Base-by-base conservation (phyloP, 2,113 vertebrate genomes). In the Centrocercus urophasianus region DNA sequence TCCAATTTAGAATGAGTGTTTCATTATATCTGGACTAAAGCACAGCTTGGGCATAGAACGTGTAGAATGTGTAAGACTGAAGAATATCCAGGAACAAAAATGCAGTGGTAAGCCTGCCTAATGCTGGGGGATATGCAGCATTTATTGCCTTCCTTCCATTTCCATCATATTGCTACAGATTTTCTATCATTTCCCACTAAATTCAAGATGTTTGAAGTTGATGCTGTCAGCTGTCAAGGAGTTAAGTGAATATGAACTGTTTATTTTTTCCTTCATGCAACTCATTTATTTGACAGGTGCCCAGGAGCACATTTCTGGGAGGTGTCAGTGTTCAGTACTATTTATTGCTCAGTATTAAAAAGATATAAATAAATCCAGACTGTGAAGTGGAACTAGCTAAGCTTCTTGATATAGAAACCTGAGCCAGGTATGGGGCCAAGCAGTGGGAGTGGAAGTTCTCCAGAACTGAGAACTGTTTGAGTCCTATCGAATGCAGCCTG, bases 281-380 rank as follows among this genome's bases (percentile, higher is more conserved):
- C 21, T 18, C 9, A 6, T 45, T 65, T 47, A 36, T 90, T 76
- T 93, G 86, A 92, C 54, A 63, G 69, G 34, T 92, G 66, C 63
- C 70, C 57, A 86, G 18, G 43, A 75, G 25, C 48, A 89, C 42
- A 66, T 13, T 71, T 38, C 38, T 78, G 42, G 60, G 61, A 91
- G 43, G 34, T 67, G 84, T 82, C 38, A 57, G 34, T 76, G 50
- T 65, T 89, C 72, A 54, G 78, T 54, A 18, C 75, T 96, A 94
- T 96, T 94, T 94, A 76, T 86, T 64, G 48, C 56, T 93, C 42
- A 86, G 34, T 92, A 79, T 89, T 86, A 71, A 77, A 90, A 86
- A 86, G 80, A 93, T 90, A 93, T 76, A 97, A 96, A 97, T 96
- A 96, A 91, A 67, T 18, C 64, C 61, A 75, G 47, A 40, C 74